phyloP scores from a whole-genome alignment of 92 coral and sea anemone genomes.

The Epizoanthus stellaris region DNA sequence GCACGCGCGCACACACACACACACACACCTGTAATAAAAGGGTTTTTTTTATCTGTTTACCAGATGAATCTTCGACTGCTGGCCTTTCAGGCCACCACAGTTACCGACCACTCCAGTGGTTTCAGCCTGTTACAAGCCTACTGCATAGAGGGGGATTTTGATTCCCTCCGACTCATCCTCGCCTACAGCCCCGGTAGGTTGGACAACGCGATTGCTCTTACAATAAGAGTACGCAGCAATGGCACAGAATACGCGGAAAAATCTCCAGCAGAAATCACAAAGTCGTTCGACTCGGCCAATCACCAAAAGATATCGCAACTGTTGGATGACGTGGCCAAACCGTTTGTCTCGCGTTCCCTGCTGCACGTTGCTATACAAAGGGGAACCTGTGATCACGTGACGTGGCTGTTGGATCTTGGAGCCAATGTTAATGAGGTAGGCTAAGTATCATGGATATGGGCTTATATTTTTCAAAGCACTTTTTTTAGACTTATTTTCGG shows the following conservation, averaged over 20 bases:
- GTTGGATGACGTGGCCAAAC: slow-evolving; percentile 13
- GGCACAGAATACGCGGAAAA: slow-evolving; percentile 1
- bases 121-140: slow-evolving; percentile 37
- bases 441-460: no score
- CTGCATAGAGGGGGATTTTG: slow-evolving; percentile 40
- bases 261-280: slow-evolving; percentile 34
- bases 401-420: slow-evolving; percentile 36
- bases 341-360: slow-evolving; percentile 26
- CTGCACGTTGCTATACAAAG: slow-evolving; percentile 27
- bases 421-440: slow-evolving; percentile 32
- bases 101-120: background rate
- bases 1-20: no score
- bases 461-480: no score
- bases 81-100: slow-evolving; percentile 25
- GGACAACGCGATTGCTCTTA: slow-evolving; percentile 27
- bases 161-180: slow-evolving; percentile 14
- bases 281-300: background rate
- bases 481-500: no score
- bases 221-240: background rate
- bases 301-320: slow-evolving; percentile 22
- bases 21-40: no score
- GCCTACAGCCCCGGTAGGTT: slow-evolving; percentile 26
- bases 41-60: background rate
- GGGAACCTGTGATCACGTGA: slow-evolving; percentile 37
- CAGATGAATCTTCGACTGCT: slow-evolving; percentile 41